These are phyloP conservation scores for Nowickia ferox DNA, from an alignment of 2,888 invertebrate species.

Conservation along the genomic window DNA sequence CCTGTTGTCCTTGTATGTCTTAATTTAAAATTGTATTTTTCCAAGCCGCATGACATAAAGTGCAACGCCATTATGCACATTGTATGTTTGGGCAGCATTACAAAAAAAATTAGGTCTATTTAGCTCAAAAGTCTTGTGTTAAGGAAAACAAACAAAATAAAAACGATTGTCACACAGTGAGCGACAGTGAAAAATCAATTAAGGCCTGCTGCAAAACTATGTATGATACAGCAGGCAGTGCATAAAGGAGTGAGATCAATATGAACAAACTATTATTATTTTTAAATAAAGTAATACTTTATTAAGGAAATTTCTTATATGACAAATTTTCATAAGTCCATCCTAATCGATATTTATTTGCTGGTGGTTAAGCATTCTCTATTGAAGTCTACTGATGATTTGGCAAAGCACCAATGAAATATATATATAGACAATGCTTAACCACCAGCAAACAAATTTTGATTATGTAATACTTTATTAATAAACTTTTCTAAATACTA, in stretches of 20 bases:
- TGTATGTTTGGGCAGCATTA: conserved; percentile 48
- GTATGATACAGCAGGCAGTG: not conserved
- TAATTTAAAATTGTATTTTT: conserved; percentile 33
- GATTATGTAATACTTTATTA: not conserved
- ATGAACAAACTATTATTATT: not conserved
- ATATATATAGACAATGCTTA: no score
- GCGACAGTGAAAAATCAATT: conserved; percentile 50
- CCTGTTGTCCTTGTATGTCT: conserved; percentile 9
- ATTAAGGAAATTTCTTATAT: no score
- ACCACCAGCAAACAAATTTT: no score
- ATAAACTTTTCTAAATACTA: no score
- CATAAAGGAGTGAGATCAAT: not conserved
- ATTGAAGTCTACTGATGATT: no score
- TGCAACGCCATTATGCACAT: conserved; percentile 38
- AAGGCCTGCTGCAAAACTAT: not conserved
- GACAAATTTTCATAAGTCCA: no score
- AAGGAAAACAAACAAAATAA: not conserved
- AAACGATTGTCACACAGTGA: conserved; percentile 42
- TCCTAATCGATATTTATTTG: no score
- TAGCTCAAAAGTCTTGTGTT: not conserved
- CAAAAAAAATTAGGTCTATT: conserved; percentile 31
- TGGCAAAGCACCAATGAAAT: no score
- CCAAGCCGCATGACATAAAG: conserved; percentile 40
- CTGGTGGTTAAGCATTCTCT: no score
- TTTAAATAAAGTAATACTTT: not conserved